Evolutionary conservation across 2,113 vertebrate species (phyloP).

Genomic region (Taurulus bubalis): DNA sequence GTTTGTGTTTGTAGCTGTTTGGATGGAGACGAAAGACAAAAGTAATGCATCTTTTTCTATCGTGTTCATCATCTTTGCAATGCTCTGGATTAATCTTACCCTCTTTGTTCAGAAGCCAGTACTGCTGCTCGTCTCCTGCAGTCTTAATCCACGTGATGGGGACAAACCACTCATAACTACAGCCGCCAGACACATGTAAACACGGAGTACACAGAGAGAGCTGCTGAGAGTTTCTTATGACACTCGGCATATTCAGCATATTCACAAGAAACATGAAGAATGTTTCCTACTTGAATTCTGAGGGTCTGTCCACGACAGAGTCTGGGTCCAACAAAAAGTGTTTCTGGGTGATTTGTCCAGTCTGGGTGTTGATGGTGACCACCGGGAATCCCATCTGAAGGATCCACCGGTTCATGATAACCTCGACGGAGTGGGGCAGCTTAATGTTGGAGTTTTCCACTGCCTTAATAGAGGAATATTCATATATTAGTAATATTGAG

Average conservation of each 20-base stretch:
- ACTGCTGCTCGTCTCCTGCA: accelerated
- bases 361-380: slow-evolving; percentile 85
- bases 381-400: slow-evolving; percentile 95
- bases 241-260: not conserved
- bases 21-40: not conserved
- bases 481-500: not conserved
- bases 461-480: slow-evolving; percentile 62
- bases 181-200: slow-evolving; percentile 26
- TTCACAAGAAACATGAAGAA: not conserved
- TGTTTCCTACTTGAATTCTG: slow-evolving; percentile 84
- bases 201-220: not conserved
- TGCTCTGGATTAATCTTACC: slow-evolving; percentile 70
- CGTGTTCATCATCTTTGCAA: not conserved
- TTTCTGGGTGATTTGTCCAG: slow-evolving; percentile 81
- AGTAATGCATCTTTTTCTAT: not conserved
- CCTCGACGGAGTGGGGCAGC: slow-evolving; percentile 67
- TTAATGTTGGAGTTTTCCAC: not conserved
- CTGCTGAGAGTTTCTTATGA: not conserved
- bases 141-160: slow-evolving; percentile 84
- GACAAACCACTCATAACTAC: slow-evolving; percentile 90
- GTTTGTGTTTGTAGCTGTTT: slow-evolving; percentile 39
- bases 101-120: slow-evolving; percentile 82
- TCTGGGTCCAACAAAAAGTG: slow-evolving; percentile 89
- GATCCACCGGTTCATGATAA: slow-evolving; percentile 93
- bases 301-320: slow-evolving; percentile 81